Percentiles rank a stretch among this genome's conserved stretches.
Conservation (phyloP, 2,888 invertebrate species). For the Cheilosia impressa region DNA sequence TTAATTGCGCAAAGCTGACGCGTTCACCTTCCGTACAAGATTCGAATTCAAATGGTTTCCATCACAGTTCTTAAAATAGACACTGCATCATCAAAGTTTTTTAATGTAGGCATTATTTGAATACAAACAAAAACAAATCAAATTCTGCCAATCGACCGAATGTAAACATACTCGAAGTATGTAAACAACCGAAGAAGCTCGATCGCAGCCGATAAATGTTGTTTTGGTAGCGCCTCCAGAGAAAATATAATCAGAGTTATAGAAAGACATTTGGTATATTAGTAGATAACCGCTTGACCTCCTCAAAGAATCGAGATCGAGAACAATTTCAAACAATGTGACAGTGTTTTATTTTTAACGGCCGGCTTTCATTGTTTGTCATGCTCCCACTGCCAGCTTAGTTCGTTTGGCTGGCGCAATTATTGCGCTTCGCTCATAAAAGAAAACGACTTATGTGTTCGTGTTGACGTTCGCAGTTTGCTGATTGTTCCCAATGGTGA, state of each 20-base stretch:
- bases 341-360: conserved; percentile 2
- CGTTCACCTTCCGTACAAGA: background rate
- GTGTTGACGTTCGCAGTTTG: background rate
- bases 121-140: background rate
- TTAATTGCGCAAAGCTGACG: conserved; percentile 5
- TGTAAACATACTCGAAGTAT: conserved; percentile 3
- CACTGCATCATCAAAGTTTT: conserved; percentile 10
- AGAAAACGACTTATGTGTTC: background rate
- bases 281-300: conserved; percentile 14
- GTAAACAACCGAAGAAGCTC: background rate
- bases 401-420: background rate
- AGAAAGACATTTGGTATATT: background rate
- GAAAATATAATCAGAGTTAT: background rate
- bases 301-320: background rate
- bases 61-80: conserved; percentile 22
- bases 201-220: background rate
- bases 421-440: background rate
- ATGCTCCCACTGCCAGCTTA: background rate
- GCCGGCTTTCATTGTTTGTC: background rate
- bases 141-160: background rate
- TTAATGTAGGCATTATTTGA: background rate
- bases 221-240: background rate
- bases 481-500: conserved; percentile 11
- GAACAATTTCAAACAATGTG: background rate
- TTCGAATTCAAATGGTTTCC: conserved; percentile 13